A percentile compares a stretch with the other conserved stretches of the same genome.
Conservation (phyloP, 2,113 vertebrate species). For the Larimichthys crocea region DNA sequence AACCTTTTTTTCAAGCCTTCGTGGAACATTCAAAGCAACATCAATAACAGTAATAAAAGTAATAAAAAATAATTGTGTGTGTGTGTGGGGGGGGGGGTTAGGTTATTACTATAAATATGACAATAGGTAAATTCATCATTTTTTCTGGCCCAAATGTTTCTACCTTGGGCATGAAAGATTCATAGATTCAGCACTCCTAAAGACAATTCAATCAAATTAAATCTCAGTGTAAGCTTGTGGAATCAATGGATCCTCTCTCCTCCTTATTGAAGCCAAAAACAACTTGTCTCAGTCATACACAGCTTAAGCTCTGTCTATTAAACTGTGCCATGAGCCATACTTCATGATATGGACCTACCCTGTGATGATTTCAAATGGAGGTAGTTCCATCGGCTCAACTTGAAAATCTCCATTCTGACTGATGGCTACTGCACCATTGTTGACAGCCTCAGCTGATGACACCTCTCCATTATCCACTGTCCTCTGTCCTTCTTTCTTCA, state of each 20-base stretch:
- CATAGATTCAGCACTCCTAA: not conserved
- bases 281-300: not conserved
- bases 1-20: too few species aligned
- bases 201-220: not conserved
- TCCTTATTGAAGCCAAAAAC: not conserved
- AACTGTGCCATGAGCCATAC: not conserved
- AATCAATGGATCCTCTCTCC: not conserved
- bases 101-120: too few species aligned
- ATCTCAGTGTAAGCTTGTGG: not conserved
- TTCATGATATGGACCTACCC: conserved; percentile 83
- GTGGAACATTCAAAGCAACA: too few species aligned
- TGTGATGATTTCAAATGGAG: conserved; percentile 92
- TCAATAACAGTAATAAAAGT: too few species aligned
- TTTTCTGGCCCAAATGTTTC: too few species aligned
- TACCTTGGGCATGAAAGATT: not conserved
- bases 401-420: conserved; percentile 53
- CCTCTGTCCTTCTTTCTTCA: conserved; percentile 23
- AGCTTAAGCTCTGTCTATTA: not conserved
- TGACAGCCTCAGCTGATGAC: not conserved
- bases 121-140: too few species aligned
- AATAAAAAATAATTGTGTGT: too few species aligned
- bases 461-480: conserved; percentile 20
- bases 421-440: conserved; percentile 8
- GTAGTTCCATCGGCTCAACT: conserved; percentile 84
- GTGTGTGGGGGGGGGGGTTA: too few species aligned